Evolutionary conservation across 1,140 invertebrate species (phyloP).

Genomic region (Centruroides vittatus): DNA sequence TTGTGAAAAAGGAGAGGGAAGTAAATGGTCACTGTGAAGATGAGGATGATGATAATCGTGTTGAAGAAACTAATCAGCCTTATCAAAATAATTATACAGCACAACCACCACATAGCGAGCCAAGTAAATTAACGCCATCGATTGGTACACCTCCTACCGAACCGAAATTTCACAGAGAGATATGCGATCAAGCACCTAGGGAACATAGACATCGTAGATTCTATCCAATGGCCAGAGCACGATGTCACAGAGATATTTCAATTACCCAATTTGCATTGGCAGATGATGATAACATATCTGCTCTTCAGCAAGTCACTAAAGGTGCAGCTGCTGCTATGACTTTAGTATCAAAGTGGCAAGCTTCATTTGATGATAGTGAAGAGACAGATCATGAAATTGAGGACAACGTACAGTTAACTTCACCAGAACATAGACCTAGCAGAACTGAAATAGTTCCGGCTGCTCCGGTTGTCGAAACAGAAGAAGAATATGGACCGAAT

Average conservation of each 20-base stretch:
- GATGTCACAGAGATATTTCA: conserved; percentile 37
- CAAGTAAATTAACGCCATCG: no score
- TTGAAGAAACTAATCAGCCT: no score
- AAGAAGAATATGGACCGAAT: not conserved
- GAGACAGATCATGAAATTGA: conserved; percentile 68
- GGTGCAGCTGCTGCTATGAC: conserved; percentile 43
- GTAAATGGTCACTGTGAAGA: no score
- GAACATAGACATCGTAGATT: conserved; percentile 15
- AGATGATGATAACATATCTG: conserved; percentile 82
- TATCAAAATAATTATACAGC: no score
- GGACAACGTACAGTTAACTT: conserved; percentile 14
- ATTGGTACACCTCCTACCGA: conserved; percentile 8
- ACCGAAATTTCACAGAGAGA: conserved; percentile 19
- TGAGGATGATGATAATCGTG: no score
- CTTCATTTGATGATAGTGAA: conserved; percentile 84
- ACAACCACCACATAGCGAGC: no score
- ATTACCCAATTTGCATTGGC: conserved; percentile 80
- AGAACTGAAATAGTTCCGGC: not conserved
- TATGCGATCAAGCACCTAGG: not conserved
- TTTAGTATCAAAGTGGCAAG: conserved; percentile 81
- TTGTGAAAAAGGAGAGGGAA: no score
- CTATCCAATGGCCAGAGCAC: conserved; percentile 14
- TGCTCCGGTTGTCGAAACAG: not conserved
- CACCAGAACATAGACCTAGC: conserved; percentile 12
- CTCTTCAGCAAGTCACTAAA: conserved; percentile 56